phyloP scores from a whole-genome alignment of 2,888 invertebrate genomes.

The Cepaea hortensis region DNA sequence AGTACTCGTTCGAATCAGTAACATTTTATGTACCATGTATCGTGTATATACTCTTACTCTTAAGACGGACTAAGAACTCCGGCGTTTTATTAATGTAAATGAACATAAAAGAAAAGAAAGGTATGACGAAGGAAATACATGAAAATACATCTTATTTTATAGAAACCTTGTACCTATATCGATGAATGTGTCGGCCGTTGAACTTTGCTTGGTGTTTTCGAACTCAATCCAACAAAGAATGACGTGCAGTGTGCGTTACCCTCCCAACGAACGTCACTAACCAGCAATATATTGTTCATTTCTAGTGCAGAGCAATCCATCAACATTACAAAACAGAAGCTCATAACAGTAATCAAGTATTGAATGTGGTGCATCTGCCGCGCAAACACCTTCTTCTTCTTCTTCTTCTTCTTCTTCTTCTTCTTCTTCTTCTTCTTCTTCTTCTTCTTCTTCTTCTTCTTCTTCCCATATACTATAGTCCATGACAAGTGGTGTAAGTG shows the following conservation, averaged over 20 bases:
- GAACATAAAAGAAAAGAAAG: background rate
- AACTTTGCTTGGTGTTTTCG: background rate
- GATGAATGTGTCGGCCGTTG: background rate
- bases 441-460: too few relatives aligned
- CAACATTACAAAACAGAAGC: too few relatives aligned
- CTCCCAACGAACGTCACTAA: conserved; percentile 5
- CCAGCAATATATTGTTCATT: background rate
- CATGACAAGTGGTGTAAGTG: too few relatives aligned
- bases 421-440: too few relatives aligned
- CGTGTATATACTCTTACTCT: too few relatives aligned
- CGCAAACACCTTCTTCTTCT: background rate
- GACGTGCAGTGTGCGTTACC: conserved; percentile 26
- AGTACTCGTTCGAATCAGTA: too few relatives aligned
- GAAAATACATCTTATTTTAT: background rate
- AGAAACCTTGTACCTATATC: background rate
- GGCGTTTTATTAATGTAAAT: background rate
- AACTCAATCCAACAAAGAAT: conserved; percentile 7
- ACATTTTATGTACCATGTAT: too few relatives aligned
- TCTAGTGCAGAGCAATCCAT: background rate
- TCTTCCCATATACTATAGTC: too few relatives aligned
- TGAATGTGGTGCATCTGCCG: background rate
- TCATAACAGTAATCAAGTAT: too few relatives aligned
- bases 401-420: too few relatives aligned
- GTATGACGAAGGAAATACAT: background rate
- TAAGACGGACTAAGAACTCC: too few relatives aligned